Conservation (phyloP, 2,888 invertebrate species). For the Eupithecia centaureata region DNA sequence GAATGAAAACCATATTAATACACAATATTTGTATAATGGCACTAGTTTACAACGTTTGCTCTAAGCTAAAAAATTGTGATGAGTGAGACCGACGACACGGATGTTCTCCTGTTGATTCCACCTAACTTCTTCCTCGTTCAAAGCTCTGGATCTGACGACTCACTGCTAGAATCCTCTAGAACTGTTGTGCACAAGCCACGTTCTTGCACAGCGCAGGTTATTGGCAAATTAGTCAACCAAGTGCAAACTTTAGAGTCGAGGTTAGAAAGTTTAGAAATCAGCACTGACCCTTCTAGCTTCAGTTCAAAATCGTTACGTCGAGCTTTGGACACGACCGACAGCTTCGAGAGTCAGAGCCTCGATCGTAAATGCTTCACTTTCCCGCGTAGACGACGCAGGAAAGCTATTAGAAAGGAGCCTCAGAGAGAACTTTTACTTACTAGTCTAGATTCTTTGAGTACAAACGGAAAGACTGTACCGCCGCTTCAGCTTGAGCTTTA, state of each 20-base stretch:
- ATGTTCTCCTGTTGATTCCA: slow-evolving; percentile 90
- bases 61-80: slow-evolving; percentile 62
- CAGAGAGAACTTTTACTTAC: slow-evolving; percentile 63
- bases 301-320: slow-evolving; percentile 52
- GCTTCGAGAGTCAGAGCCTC: slow-evolving; percentile 62
- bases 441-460: slow-evolving; percentile 61
- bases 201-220: slow-evolving; percentile 77
- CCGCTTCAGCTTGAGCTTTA: slow-evolving; percentile 52
- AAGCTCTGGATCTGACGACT: slow-evolving; percentile 83
- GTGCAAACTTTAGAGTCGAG: slow-evolving; percentile 85
- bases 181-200: slow-evolving; percentile 75
- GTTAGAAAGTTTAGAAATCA: slow-evolving; percentile 74
- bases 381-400: slow-evolving; percentile 71
- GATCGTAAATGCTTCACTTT: slow-evolving; percentile 74
- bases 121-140: slow-evolving; percentile 89
- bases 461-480: slow-evolving; percentile 50
- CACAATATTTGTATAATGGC: slow-evolving; percentile 61
- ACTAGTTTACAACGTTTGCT: slow-evolving; percentile 43
- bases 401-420: slow-evolving; percentile 52
- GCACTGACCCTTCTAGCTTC: slow-evolving; percentile 61
- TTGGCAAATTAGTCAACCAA: slow-evolving; percentile 84
- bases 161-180: slow-evolving; percentile 72
- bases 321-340: slow-evolving; percentile 65
- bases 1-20: not conserved
- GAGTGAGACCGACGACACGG: slow-evolving; percentile 90